Percentiles rank a stretch among this genome's conserved stretches.
Conservation (phyloP, 1,140 invertebrate species). For the Zaprionus taronus region DNA sequence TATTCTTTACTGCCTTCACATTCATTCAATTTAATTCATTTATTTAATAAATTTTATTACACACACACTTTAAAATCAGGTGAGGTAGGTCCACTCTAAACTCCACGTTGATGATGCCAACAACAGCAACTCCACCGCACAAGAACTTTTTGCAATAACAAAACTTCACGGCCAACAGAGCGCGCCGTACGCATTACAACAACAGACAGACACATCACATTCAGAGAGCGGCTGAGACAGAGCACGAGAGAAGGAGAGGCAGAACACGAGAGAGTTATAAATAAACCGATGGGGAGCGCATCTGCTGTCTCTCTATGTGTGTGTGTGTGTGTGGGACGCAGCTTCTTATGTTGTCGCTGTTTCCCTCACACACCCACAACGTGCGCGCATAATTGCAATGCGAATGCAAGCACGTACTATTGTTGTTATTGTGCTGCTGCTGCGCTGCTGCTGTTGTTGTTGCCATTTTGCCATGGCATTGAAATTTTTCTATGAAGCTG, state of each 20-base stretch:
- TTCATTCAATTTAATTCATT: neutral
- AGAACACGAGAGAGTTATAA: slow-evolving; percentile 62
- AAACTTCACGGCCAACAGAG: slow-evolving; percentile 75
- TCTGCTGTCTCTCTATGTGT: slow-evolving; percentile 11
- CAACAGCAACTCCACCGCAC: slow-evolving; percentile 24
- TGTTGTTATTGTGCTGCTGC: slow-evolving; percentile 16
- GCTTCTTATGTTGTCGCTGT: slow-evolving; percentile 47
- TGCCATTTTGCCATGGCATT: slow-evolving; percentile 66
- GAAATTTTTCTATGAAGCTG: slow-evolving; percentile 70
- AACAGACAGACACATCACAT: slow-evolving; percentile 18
- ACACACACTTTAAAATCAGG: neutral
- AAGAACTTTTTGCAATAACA: slow-evolving; percentile 51
- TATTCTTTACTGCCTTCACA: neutral
- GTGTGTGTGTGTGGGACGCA: slow-evolving; percentile 32
- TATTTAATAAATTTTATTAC: neutral
- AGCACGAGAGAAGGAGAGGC: slow-evolving; percentile 10
- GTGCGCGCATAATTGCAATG: slow-evolving; percentile 57
- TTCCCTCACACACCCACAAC: slow-evolving; percentile 54
- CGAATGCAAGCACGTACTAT: slow-evolving; percentile 35
- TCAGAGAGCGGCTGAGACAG: slow-evolving; percentile 19
- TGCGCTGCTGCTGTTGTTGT: slow-evolving; percentile 16
- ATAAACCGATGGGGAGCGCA: slow-evolving; percentile 54
- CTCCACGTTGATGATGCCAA: slow-evolving; percentile 45
- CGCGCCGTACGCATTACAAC: slow-evolving; percentile 54
- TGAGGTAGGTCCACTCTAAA: slow-evolving; percentile 50